Evolutionary conservation across 2,888 invertebrate species (phyloP).

Genomic region (Thyatira batis): DNA sequence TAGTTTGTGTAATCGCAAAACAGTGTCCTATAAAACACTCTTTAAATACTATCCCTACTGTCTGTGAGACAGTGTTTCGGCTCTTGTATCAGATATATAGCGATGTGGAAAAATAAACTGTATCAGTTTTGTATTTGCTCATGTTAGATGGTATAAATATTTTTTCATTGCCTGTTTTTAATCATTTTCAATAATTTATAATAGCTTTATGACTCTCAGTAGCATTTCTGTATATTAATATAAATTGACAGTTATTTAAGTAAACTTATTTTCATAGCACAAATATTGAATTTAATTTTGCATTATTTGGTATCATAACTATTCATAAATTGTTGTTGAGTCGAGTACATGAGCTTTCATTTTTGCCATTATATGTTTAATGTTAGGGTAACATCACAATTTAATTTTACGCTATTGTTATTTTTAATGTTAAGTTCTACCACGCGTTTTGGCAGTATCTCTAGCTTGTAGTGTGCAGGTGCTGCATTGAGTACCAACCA

Average conservation of each 20-base stretch:
- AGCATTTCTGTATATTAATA: not conserved
- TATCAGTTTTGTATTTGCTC: not conserved
- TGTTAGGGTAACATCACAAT: constrained; percentile 51
- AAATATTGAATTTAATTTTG: constrained; percentile 12
- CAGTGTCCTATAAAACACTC: constrained; percentile 10
- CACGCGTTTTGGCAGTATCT: constrained; percentile 25
- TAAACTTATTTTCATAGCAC: constrained; percentile 1
- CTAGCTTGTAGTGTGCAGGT: constrained; percentile 1
- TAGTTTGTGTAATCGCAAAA: constrained; percentile 19
- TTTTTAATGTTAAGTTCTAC: constrained; percentile 38
- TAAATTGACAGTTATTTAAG: not conserved
- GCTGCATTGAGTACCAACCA: constrained; percentile 6
- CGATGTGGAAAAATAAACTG: not conserved
- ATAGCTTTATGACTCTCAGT: not conserved
- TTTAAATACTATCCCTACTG: constrained; percentile 16
- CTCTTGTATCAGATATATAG: not conserved
- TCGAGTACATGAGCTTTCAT: constrained; percentile 45
- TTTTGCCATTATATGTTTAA: constrained; percentile 61
- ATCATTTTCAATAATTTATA: not conserved
- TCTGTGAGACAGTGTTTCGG: constrained; percentile 13
- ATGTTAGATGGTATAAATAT: not conserved
- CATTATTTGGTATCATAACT: constrained; percentile 25
- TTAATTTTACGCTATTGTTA: constrained; percentile 48
- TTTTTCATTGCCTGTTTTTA: not conserved
- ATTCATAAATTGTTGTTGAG: constrained; percentile 38